A percentile compares a stretch with the other conserved stretches of the same genome.
These are phyloP conservation scores for Salpingus planirostris DNA, from an alignment of 2,888 invertebrate species.

Conservation along the genomic window DNA sequence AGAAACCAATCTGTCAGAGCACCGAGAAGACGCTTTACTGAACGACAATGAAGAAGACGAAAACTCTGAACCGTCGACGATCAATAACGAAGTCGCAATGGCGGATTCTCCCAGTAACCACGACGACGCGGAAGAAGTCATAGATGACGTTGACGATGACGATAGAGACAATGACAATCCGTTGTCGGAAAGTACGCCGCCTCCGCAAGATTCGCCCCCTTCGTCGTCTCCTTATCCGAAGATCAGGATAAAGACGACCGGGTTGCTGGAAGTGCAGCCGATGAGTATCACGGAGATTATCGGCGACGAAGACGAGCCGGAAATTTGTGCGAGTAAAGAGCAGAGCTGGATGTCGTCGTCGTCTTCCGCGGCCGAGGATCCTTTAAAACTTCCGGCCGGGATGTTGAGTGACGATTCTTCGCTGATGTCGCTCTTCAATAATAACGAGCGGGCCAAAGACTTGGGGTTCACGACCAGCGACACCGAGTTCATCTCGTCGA, in stretches of 20 bases:
- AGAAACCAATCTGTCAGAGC: slow-evolving; percentile 6
- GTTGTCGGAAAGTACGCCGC: slow-evolving; percentile 21
- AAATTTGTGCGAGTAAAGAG: too few relatives aligned
- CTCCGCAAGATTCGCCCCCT: slow-evolving; percentile 32
- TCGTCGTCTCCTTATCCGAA: slow-evolving; percentile 37
- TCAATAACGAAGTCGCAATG: too few relatives aligned
- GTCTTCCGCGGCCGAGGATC: too few relatives aligned
- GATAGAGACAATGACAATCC: slow-evolving; percentile 12
- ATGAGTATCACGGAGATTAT: slow-evolving; percentile 37
- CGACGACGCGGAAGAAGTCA: slow-evolving; percentile 40
- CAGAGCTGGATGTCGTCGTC: too few relatives aligned
- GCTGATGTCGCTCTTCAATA: slow-evolving; percentile 33
- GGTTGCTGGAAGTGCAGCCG: slow-evolving; percentile 29
- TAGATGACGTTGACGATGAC: slow-evolving; percentile 2
- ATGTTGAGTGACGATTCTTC: slow-evolving; percentile 31
- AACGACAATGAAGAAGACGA: too few relatives aligned
- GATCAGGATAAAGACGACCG: slow-evolving; percentile 38
- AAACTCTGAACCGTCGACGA: too few relatives aligned
- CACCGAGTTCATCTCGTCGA: slow-evolving; percentile 39
- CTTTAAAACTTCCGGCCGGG: slow-evolving; percentile 34
- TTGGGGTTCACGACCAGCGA: slow-evolving; percentile 38
- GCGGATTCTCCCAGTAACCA: too few relatives aligned
- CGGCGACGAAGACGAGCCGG: slow-evolving; percentile 26
- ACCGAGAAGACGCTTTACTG: slow-evolving; percentile 2
- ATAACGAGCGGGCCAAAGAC: slow-evolving; percentile 37